Base-by-base conservation (phyloP, 1,140 invertebrate genomes). In the Xylocopa sonorina region DNA sequence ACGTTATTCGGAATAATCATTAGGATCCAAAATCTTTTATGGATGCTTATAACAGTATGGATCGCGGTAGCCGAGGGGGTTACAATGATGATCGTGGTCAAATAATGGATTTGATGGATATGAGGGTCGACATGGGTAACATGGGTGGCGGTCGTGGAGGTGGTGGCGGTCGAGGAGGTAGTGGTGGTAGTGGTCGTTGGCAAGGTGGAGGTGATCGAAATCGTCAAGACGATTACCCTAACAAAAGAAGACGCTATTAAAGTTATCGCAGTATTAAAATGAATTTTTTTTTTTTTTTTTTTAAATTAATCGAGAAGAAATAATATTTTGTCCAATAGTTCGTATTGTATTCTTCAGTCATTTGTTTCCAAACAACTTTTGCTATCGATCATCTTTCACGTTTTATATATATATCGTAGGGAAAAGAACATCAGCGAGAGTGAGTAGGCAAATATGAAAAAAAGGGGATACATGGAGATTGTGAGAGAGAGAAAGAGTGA, bases 31-130 rank as follows among this genome's bases (percentile, higher is more conserved):
- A 93, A 83, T 92, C 92, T 81, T 93, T 93, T 71, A 92, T 93
- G 92, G 92, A 93, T 84, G 90, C 92, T 57, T 93, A 93, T 87
- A 92, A 92, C 84, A 92, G 87, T 88, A 91, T 93, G 90, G 92
- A 93, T 57, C 92, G 92, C 77, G 89, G 89, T 81, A 87, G 64
- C 81, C 85, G 87, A 72, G 92, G 92, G 88, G 92, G 90, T 88
- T 93, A 92, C 87, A 92, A 90, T 86, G 92, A 93, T 60, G 92
- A 93, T 66, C 92, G 92, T 75, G 89, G 89, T 87, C 92, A 91
- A 80, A 91, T 93, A 88, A 93, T 93, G 92, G 92, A 93, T 84
- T 88, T 93, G 60, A 93, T 93, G 92, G 92, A 93, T 82, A 93
- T 93, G 92, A 92, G 92, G 86, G 92, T 93, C 62, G 92, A 93